phyloP scores from a whole-genome alignment of 2,888 invertebrate species.

The Rhopalosiphum nymphaeae region DNA sequence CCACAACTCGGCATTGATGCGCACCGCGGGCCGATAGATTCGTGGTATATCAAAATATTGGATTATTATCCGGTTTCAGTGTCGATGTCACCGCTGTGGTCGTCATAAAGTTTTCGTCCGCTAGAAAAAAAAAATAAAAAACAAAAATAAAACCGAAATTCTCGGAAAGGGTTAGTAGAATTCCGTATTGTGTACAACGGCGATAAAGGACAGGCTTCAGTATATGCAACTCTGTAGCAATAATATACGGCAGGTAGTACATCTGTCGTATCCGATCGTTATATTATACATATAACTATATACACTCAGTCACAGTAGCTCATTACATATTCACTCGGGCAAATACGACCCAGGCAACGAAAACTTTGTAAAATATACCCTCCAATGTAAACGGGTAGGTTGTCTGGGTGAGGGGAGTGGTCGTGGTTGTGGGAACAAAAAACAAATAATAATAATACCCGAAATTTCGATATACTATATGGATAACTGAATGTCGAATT shows the following conservation, averaged over 20 bases:
- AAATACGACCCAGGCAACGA: background rate
- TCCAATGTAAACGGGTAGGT: background rate
- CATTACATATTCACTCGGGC: background rate
- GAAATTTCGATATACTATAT: background rate
- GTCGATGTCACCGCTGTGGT: background rate
- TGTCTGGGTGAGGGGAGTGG: background rate
- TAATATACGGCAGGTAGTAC: background rate
- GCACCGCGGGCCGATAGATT: background rate
- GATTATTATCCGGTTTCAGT: background rate
- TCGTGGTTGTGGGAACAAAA: background rate
- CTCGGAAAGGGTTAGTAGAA: background rate
- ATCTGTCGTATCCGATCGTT: conserved; percentile 17
- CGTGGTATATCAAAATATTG: background rate
- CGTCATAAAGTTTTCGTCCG: background rate
- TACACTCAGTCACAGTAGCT: background rate
- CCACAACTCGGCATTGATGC: too few relatives aligned
- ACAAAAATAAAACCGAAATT: background rate
- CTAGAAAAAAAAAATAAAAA: background rate
- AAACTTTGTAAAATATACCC: background rate
- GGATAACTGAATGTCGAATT: background rate
- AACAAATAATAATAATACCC: background rate
- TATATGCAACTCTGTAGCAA: background rate
- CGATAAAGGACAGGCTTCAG: background rate
- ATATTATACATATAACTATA: background rate
- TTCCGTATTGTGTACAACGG: background rate